These are phyloP conservation scores for Crematogaster levior DNA, from an alignment of 2,888 invertebrate genomes.

Conservation along the genomic window DNA sequence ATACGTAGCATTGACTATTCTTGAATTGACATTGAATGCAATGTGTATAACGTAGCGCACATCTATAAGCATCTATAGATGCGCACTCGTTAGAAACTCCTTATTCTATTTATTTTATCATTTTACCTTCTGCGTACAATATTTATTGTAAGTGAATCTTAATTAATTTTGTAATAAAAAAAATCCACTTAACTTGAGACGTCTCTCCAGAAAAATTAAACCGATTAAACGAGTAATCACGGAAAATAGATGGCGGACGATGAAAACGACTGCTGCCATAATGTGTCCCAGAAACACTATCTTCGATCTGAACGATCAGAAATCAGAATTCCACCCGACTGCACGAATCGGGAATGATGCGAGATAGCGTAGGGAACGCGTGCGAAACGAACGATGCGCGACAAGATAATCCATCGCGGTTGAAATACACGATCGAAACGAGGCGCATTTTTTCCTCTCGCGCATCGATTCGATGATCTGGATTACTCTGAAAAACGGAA, in stretches of 20 bases:
- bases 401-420: slow-evolving; percentile 45
- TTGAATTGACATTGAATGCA: neutral
- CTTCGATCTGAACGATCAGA: slow-evolving; percentile 54
- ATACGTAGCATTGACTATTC: neutral
- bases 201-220: neutral
- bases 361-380: slow-evolving; percentile 39
- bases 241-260: neutral
- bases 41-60: neutral
- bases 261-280: neutral
- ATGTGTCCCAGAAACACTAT: neutral
- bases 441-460: neutral
- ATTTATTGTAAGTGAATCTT: neutral
- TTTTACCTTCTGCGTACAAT: neutral
- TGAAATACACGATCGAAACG: slow-evolving; percentile 6
- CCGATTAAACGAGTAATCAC: neutral
- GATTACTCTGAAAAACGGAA: slow-evolving; percentile 32
- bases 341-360: slow-evolving; percentile 65
- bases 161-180: neutral
- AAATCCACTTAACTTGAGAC: neutral
- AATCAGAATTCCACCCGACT: slow-evolving; percentile 48
- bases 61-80: neutral
- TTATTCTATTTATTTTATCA: neutral
- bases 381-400: slow-evolving; percentile 51
- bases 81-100: neutral
- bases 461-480: slow-evolving; percentile 49